phyloP scores from a whole-genome alignment of 2,113 vertebrate genomes.

The Xenotilapia caudafasciata region DNA sequence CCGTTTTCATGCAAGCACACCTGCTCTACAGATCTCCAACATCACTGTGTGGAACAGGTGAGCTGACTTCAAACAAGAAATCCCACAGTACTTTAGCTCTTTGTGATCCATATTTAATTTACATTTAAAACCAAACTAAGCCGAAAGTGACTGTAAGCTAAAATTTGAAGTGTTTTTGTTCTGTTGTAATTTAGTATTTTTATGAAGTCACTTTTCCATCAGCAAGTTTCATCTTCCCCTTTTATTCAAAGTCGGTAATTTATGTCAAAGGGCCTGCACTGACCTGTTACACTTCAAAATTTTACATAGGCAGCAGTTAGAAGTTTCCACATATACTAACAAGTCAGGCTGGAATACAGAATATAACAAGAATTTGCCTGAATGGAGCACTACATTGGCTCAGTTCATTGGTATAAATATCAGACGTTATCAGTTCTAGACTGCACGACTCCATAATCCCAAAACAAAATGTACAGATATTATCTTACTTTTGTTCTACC shows the following conservation, averaged over 20 bases:
- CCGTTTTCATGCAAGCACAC: conserved; percentile 69
- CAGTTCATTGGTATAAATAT: neutral
- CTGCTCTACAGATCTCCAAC: conserved; percentile 72
- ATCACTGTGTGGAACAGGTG: conserved; percentile 93
- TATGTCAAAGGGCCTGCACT: neutral
- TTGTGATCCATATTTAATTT: neutral
- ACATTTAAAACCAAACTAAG: neutral
- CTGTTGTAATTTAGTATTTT: neutral
- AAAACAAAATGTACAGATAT: neutral
- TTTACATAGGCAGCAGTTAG: neutral
- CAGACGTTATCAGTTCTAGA: neutral
- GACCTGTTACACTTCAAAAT: neutral
- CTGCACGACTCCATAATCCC: neutral
- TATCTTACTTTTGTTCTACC: neutral
- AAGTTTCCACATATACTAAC: neutral
- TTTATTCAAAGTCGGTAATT: neutral
- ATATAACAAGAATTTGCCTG: neutral
- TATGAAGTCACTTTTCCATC: neutral
- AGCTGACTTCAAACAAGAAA: neutral
- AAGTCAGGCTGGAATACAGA: neutral
- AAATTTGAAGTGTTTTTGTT: neutral
- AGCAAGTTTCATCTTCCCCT: neutral
- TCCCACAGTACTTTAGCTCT: neutral
- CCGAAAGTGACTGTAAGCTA: neutral
- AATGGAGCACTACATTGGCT: neutral